Evolutionary conservation across 1,140 invertebrate species (phyloP).

Genomic region (Ceratitis capitata): DNA sequence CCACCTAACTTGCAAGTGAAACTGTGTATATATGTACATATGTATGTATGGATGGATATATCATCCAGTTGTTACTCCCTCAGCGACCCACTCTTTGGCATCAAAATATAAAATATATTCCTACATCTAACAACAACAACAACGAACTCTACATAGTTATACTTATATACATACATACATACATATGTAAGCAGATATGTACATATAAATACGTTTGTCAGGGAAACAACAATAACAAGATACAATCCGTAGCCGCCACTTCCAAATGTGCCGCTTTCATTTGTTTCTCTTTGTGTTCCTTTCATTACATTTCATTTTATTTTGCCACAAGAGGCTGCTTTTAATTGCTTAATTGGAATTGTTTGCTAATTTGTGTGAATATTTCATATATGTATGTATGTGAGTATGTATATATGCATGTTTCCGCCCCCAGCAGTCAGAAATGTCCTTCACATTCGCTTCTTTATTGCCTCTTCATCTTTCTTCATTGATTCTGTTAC

Average conservation of each 20-base stretch:
- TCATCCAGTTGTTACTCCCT: not conserved
- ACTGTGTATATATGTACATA: no score
- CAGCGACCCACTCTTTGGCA: not conserved
- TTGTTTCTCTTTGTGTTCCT: not conserved
- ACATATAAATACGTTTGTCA: not conserved
- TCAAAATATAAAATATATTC: no score
- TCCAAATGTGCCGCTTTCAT: no score
- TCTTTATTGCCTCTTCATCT: no score
- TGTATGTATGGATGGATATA: no score
- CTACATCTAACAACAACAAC: slow-evolving; percentile 23
- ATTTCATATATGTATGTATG: not conserved
- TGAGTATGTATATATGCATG: slow-evolving; percentile 1
- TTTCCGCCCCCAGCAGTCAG: not conserved
- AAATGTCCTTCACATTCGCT: no score
- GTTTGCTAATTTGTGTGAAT: slow-evolving; percentile 49
- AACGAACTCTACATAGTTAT: not conserved
- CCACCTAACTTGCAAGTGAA: not conserved
- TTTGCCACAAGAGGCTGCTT: slow-evolving; percentile 47
- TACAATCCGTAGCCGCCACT: not conserved
- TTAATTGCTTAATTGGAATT: slow-evolving; percentile 65
- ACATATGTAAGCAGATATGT: not conserved
- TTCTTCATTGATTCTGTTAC: no score
- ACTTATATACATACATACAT: not conserved
- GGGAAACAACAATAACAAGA: slow-evolving; percentile 15
- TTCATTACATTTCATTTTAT: slow-evolving; percentile 38